Evolutionary conservation across 2,888 invertebrate species (phyloP).

Genomic region (Caenorhabditis sp.): DNA sequence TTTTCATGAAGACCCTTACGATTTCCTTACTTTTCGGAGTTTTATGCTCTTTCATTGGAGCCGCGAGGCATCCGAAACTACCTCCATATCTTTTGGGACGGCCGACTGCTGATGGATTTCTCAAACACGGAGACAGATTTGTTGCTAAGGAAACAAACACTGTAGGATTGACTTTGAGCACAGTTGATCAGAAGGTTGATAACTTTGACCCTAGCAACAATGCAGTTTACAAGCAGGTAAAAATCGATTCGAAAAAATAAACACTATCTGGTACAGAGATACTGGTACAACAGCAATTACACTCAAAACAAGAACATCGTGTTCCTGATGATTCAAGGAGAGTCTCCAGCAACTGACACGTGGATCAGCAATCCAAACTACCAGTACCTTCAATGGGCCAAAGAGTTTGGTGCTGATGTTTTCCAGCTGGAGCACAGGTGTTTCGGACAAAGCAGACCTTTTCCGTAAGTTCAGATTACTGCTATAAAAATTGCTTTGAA

Average conservation of each 20-base stretch:
- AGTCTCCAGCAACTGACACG: constrained; percentile 65
- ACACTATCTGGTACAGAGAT: constrained; percentile 61
- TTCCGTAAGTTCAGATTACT: constrained; percentile 46
- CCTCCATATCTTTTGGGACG: constrained; percentile 51
- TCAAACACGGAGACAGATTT: constrained; percentile 43
- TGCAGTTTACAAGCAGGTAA: constrained; percentile 62
- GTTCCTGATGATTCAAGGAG: constrained; percentile 74
- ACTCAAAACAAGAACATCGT: constrained; percentile 64
- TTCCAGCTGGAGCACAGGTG: constrained; percentile 79
- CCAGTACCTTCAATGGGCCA: constrained; percentile 70
- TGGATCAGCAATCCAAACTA: constrained; percentile 64
- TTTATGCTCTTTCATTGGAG: background rate
- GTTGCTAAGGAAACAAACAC: background rate
- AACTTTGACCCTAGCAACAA: constrained; percentile 64
- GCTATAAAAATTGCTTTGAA: background rate
- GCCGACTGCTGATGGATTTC: constrained; percentile 54
- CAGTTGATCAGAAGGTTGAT: constrained; percentile 59
- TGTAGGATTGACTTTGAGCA: constrained; percentile 11
- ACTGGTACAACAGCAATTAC: constrained; percentile 71
- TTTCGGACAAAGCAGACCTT: constrained; percentile 74
- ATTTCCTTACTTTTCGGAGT: constrained; percentile 34
- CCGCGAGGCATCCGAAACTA: constrained; percentile 38
- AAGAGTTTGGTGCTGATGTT: constrained; percentile 73
- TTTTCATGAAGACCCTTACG: constrained; percentile 16
- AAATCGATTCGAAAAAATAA: background rate